A percentile compares a stretch with the other conserved stretches of the same genome.
These are phyloP conservation scores for Triplophysa yarkandensis DNA, from an alignment of 2,797 vertebrate species.

Conservation along the genomic window DNA sequence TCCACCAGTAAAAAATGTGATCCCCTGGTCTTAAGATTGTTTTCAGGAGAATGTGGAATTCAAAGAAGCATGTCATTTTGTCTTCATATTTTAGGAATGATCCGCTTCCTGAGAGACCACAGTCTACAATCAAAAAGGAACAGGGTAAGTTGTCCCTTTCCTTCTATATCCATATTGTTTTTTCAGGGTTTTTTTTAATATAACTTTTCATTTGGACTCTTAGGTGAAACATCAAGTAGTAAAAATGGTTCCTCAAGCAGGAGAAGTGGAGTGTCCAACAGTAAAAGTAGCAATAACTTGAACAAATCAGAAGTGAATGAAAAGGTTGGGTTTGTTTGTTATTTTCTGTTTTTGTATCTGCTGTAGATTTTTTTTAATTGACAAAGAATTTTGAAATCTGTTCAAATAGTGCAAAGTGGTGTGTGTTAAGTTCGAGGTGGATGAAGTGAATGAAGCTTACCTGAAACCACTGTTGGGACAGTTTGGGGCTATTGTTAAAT, in stretches of 20 bases:
- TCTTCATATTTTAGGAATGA: constrained; percentile 48
- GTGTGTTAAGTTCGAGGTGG: constrained; percentile 68
- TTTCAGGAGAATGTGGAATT: too few species aligned
- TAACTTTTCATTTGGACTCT: not conserved
- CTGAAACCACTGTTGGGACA: constrained; percentile 65
- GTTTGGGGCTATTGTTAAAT: constrained; percentile 68
- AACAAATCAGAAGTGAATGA: not conserved
- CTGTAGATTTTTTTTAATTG: not conserved
- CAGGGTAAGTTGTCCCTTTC: constrained; percentile 36
- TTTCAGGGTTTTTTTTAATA: not conserved
- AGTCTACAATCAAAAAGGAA: not conserved
- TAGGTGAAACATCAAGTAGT: constrained; percentile 16
- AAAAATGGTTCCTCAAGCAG: constrained; percentile 11
- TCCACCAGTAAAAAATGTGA: too few species aligned
- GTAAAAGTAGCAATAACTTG: constrained; percentile 1
- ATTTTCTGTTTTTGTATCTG: not conserved
- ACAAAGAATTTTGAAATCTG: not conserved
- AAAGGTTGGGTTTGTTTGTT: constrained; percentile 27
- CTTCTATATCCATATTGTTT: not conserved
- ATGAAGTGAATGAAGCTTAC: constrained; percentile 64
- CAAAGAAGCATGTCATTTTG: too few species aligned
- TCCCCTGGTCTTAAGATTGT: too few species aligned
- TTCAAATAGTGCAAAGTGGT: constrained; percentile 66
- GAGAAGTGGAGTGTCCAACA: constrained; percentile 5
- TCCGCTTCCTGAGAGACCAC: not conserved